Evolutionary conservation across 2,888 invertebrate species (phyloP), one percentile per base, ranked within the genome.

Genomic region (Pandemis cinnamomeana): DNA sequence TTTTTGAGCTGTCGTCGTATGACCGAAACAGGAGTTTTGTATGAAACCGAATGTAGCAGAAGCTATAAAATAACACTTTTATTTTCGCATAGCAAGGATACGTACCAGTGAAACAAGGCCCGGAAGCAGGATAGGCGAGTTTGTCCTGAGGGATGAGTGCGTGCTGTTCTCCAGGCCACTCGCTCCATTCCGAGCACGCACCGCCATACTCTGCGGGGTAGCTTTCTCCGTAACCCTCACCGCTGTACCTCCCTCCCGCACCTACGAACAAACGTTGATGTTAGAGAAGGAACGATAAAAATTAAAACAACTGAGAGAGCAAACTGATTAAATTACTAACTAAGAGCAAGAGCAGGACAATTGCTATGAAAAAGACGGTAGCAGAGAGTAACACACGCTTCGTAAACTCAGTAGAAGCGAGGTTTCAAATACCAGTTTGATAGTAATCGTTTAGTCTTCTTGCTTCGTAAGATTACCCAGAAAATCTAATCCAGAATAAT

Each of bases 101-200:
- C 88, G 88, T 91, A 95, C 95, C 95, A 83, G 95, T 95, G 84
- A 96, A 96, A 83, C 95, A 95, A 68, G 95, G 95, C 77, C 95
- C 95, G 10, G 95, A 95, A 42, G 92, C 88, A 58, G 94, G 93
- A 82, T 95, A 94, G 67, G 93, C 86, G 76, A 89, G 94, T 87
- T 90, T 94, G 90, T 89, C 95, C 85, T 92, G 95, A 41, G 94
- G 93, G 71, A 94, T 86, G 76, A 94, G 89, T 75, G 93, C 87
- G 83, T 94, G 94, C 83, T 93, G 94, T 79, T 94, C 93, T 78
- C 88, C 87, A 20, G 90, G 91, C 93, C 94, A 94, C 79, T 93
- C 91, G 82, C 86, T 86, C 91, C 94, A 94, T 77, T 94, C 94
- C 5, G 92, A 86, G 86, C 93, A 91, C n/a, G 88, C 87, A 80